These are phyloP conservation scores for Empidonax alnorum DNA, from an alignment of 2,113 vertebrate species.

Conservation along the genomic window DNA sequence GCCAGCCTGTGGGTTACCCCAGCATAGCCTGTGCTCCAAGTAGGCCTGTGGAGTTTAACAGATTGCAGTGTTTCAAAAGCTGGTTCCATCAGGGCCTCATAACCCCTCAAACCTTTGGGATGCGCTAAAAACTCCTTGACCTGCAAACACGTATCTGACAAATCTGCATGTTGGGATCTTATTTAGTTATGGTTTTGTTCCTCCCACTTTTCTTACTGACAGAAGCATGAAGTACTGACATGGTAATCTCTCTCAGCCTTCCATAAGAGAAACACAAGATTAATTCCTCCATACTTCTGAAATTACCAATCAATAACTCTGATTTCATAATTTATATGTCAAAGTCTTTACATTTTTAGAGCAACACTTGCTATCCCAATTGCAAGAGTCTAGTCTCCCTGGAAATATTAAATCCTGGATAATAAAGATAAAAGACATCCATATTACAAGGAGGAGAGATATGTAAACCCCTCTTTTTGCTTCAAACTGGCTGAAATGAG, in stretches of 20 bases:
- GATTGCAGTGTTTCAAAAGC: background rate
- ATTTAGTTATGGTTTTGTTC: background rate
- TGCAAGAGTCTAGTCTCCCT: background rate
- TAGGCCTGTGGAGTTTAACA: background rate
- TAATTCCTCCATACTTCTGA: background rate
- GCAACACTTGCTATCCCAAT: background rate
- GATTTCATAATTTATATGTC: background rate
- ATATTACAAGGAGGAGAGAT: background rate
- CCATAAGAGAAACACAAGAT: background rate
- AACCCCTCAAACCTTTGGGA: background rate
- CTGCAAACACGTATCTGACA: background rate
- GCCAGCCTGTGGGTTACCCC: rapidly evolving
- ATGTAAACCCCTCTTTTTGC: background rate
- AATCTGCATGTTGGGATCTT: background rate
- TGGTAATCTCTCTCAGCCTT: background rate
- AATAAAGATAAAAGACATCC: background rate
- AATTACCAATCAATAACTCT: background rate
- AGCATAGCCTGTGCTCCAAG: background rate
- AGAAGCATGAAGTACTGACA: background rate
- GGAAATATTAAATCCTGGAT: background rate
- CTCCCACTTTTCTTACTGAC: background rate
- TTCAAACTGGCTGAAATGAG: background rate
- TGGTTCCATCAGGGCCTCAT: background rate
- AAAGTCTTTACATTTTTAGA: background rate
- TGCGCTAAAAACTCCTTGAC: background rate